These are phyloP conservation scores for Lophura nycthemera DNA, from an alignment of 2,113 vertebrate species.

Conservation along the genomic window DNA sequence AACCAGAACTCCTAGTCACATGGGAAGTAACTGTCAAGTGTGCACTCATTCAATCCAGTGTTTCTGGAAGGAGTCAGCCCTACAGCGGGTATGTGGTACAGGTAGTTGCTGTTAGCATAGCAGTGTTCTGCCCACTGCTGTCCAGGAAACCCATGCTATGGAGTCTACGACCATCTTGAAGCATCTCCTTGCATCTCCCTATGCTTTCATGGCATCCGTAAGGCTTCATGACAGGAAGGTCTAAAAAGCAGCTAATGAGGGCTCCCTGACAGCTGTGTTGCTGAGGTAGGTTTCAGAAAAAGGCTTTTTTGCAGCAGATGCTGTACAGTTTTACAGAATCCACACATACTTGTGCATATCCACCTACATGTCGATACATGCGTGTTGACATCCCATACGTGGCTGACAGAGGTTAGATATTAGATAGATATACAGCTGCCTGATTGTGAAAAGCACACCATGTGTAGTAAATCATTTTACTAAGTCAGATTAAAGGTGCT, in stretches of 20 bases:
- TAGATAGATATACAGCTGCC: conserved; percentile 40
- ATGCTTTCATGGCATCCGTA: not conserved
- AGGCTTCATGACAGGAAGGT: not conserved
- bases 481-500: conserved; percentile 85
- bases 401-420: not conserved
- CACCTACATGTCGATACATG: not conserved
- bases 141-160: not conserved
- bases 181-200: not conserved
- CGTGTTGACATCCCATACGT: not conserved
- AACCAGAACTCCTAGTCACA: not conserved
- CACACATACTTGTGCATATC: accelerated
- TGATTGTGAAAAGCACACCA: conserved; percentile 57
- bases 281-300: not conserved
- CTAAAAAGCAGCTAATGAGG: not conserved
- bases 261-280: not conserved
- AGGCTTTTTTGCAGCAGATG: not conserved
- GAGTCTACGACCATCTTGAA: not conserved
- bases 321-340: not conserved
- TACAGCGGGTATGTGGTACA: not conserved
- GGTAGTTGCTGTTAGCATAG: not conserved
- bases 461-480: conserved; percentile 79
- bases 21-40: not conserved
- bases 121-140: not conserved
- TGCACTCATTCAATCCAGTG: not conserved
- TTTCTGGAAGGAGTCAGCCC: not conserved